These are phyloP conservation scores for Venustaconcha ellipsiformis DNA, from an alignment of 1,140 invertebrate species.

Conservation along the genomic window DNA sequence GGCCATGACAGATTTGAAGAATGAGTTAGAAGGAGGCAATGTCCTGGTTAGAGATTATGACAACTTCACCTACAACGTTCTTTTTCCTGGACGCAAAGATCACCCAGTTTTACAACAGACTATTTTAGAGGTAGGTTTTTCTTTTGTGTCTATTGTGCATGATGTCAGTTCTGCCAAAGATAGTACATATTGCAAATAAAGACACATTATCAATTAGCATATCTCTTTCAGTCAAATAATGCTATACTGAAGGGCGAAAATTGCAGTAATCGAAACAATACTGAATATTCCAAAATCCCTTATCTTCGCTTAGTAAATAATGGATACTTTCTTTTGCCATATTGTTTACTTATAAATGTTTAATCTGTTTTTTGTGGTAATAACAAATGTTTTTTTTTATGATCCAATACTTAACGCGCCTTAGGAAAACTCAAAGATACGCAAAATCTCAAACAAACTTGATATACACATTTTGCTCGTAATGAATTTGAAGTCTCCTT, in stretches of 20 bases:
- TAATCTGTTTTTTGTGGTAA: no score
- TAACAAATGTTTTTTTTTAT: neutral
- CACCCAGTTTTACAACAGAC: slow-evolving; percentile 2
- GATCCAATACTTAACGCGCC: neutral
- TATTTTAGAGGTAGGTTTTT: slow-evolving; percentile 1
- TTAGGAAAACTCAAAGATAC: neutral
- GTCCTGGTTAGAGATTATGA: slow-evolving; percentile 23
- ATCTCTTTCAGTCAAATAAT: neutral
- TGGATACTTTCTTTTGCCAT: no score
- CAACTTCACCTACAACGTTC: slow-evolving; percentile 9
- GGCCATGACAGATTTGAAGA: slow-evolving; percentile 14
- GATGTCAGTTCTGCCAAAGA: neutral
- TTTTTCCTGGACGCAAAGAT: slow-evolving; percentile 9
- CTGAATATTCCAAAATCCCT: no score
- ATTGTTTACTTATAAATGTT: no score
- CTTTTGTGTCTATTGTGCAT: neutral
- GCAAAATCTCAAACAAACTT: neutral
- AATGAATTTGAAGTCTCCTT: neutral
- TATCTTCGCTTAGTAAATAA: no score
- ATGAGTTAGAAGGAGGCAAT: slow-evolving; percentile 21
- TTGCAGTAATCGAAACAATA: no score
- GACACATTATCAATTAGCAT: neutral
- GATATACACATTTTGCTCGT: neutral
- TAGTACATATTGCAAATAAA: neutral
- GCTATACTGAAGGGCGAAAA: neutral